Evolutionary conservation across 2,888 invertebrate species (phyloP).

Genomic region (Ametastegia equiseti): DNA sequence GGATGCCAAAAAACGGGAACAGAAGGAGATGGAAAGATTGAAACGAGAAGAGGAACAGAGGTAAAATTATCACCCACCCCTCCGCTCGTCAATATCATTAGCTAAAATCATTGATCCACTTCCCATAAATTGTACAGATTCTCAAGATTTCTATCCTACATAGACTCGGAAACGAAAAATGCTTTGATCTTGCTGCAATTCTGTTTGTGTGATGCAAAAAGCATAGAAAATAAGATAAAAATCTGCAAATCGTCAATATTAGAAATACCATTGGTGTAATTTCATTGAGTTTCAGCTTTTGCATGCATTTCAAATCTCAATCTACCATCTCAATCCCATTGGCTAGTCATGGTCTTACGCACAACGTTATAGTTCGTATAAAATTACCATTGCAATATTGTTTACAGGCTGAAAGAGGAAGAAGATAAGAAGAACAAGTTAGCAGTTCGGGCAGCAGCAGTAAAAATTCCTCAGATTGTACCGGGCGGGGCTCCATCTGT

Average conservation of each 20-base stretch:
- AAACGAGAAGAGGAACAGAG: slow-evolving; percentile 70
- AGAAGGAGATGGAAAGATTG: slow-evolving; percentile 75
- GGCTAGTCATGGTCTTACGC: not conserved
- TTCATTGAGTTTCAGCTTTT: not conserved
- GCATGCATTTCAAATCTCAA: not conserved
- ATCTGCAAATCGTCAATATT: too few species aligned
- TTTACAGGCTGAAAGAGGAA: slow-evolving; percentile 65
- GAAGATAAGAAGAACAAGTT: slow-evolving; percentile 66
- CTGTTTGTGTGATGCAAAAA: too few species aligned
- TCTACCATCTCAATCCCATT: not conserved
- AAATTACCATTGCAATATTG: slow-evolving; percentile 1
- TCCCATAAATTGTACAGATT: too few species aligned
- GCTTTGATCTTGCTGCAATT: too few species aligned
- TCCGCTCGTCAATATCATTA: too few species aligned
- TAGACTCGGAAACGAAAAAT: too few species aligned
- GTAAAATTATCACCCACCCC: slow-evolving; percentile 53
- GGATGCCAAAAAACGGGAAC: slow-evolving; percentile 75
- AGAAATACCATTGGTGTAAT: too few species aligned
- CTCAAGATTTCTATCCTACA: too few species aligned
- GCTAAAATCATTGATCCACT: not conserved
- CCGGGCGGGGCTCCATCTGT: slow-evolving; percentile 49
- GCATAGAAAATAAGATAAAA: too few species aligned
- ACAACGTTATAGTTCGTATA: not conserved
- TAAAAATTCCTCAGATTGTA: slow-evolving; percentile 60
- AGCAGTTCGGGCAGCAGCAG: slow-evolving; percentile 60